Conservation (phyloP, 1,140 invertebrate genomes). For the Rhagoletis pomonella region DNA sequence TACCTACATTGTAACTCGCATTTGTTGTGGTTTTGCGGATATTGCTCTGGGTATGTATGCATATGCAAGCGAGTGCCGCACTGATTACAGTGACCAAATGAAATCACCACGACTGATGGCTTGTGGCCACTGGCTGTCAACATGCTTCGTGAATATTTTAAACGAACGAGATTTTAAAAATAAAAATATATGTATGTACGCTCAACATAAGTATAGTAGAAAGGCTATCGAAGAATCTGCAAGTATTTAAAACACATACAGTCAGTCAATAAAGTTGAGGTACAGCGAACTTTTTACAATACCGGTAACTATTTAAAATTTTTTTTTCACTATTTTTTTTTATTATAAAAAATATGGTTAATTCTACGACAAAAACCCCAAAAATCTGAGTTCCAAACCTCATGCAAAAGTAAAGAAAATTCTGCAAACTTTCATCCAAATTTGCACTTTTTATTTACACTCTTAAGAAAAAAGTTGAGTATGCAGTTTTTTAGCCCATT, state of each 20-base stretch:
- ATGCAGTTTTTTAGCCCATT: no score
- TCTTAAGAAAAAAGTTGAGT: no score
- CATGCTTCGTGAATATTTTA: background rate
- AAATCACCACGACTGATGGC: constrained; percentile 38
- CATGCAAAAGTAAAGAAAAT: no score
- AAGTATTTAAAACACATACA: background rate
- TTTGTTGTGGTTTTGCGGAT: constrained; percentile 32
- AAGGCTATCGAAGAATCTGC: background rate
- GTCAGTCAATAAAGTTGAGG: background rate
- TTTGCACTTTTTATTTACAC: no score
- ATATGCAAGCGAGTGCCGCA: background rate
- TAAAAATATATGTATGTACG: background rate
- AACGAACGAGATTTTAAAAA: background rate
- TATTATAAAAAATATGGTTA: no score
- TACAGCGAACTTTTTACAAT: no score
- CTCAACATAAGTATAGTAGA: background rate
- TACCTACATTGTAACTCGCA: constrained; percentile 30
- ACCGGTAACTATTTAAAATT: no score
- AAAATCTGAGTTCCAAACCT: no score
- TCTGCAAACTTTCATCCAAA: no score
- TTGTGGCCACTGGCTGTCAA: constrained; percentile 41
- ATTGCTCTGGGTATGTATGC: background rate
- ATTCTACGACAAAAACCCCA: no score
- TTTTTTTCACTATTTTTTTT: no score
- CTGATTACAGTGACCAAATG: background rate